Percentiles rank a stretch among this genome's conserved stretches.
phyloP scores from a whole-genome alignment of 2,797 vertebrate genomes.

The Galaxias olidus region DNA sequence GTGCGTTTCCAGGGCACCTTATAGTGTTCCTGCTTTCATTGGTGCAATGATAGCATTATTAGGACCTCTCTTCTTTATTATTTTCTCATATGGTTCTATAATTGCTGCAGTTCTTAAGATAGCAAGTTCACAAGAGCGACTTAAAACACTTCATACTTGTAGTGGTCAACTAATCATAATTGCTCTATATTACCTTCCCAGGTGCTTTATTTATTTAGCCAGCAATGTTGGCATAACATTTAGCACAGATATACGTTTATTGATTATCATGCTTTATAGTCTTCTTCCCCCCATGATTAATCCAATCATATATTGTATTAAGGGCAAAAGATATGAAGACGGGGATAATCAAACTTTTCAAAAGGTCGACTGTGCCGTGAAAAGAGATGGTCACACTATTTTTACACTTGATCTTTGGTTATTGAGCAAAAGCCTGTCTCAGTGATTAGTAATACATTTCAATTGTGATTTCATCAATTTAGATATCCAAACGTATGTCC shows the following conservation, averaged over 20 bases:
- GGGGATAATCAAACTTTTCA: too few species aligned
- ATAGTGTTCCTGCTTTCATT: slow-evolving; percentile 62
- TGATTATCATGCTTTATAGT: slow-evolving; percentile 65
- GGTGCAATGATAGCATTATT: slow-evolving; percentile 60
- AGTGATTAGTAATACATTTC: too few species aligned
- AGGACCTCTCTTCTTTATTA: slow-evolving; percentile 61
- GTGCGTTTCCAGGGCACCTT: slow-evolving; percentile 68
- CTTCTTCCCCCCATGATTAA: slow-evolving; percentile 76
- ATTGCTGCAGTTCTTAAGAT: slow-evolving; percentile 64
- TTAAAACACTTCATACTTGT: slow-evolving; percentile 77
- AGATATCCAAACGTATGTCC: too few species aligned
- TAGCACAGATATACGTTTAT: slow-evolving; percentile 53
- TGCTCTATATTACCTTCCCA: slow-evolving; percentile 67
- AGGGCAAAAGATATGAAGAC: too few species aligned
- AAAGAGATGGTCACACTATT: too few species aligned
- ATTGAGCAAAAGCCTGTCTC: too few species aligned
- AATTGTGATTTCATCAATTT: too few species aligned
- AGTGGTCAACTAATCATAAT: slow-evolving; percentile 75
- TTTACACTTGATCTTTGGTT: too few species aligned
- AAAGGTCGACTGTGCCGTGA: too few species aligned
- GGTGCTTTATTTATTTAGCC: slow-evolving; percentile 65
- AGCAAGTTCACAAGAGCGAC: slow-evolving; percentile 48
- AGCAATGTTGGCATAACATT: slow-evolving; percentile 50
- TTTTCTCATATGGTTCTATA: slow-evolving; percentile 70
- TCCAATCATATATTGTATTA: slow-evolving; percentile 79